Conservation (phyloP, 2,797 vertebrate species). For the Uromys caudimaculatus region DNA sequence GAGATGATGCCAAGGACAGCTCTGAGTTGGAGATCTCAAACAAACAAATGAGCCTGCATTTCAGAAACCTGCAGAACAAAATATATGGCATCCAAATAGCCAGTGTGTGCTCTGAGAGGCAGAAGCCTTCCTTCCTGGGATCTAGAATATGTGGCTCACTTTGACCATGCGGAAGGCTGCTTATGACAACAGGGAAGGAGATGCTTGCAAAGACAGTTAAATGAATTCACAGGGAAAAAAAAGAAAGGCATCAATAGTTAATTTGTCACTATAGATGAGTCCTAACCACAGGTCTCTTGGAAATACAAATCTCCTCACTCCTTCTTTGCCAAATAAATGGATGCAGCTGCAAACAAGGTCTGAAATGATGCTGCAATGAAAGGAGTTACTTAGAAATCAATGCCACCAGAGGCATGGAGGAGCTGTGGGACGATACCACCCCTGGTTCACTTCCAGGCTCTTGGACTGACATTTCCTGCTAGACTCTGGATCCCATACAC, state of each 20-base stretch:
- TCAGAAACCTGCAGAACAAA: conserved; percentile 46
- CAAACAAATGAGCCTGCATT: conserved; percentile 67
- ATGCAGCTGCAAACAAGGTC: conserved; percentile 10
- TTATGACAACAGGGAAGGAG: conserved; percentile 58
- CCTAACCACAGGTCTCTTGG: conserved; percentile 18
- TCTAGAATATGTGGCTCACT: conserved; percentile 51
- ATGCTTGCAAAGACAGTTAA: conserved; percentile 54
- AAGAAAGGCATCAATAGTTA: conserved; percentile 33
- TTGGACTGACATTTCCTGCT: background rate
- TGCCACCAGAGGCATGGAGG: background rate
- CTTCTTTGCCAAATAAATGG: background rate
- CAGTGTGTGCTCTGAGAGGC: conserved; percentile 72
- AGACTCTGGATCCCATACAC: background rate
- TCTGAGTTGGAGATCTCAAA: background rate
- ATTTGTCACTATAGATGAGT: conserved; percentile 49
- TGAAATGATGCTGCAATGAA: background rate
- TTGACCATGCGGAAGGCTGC: conserved; percentile 67
- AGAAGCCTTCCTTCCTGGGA: conserved; percentile 74
- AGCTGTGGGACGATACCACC: background rate
- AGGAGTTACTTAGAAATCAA: background rate
- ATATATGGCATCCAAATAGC: conserved; percentile 66
- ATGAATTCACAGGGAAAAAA: conserved; percentile 25
- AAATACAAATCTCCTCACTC: conserved; percentile 24
- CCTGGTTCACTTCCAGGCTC: background rate
- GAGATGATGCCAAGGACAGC: background rate